These are phyloP conservation scores for Dromius quadrimaculatus DNA, from an alignment of 2,888 invertebrate genomes.

Conservation along the genomic window DNA sequence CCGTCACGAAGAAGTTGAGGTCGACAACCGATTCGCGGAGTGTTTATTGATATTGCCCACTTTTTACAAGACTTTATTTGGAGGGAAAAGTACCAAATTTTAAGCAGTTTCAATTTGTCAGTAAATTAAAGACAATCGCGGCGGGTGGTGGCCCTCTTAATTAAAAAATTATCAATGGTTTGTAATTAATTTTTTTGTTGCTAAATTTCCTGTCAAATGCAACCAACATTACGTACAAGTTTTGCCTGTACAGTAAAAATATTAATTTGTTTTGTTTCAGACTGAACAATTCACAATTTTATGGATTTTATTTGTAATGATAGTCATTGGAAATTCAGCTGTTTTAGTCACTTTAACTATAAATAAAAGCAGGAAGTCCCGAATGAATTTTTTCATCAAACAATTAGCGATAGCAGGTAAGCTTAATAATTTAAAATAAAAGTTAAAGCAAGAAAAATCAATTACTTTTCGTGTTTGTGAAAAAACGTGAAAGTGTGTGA, in stretches of 20 bases:
- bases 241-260: not conserved
- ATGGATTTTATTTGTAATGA: slow-evolving; percentile 73
- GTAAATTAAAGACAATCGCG: too few species aligned
- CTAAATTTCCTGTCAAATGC: too few species aligned
- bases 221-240: not conserved
- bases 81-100: not conserved
- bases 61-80: not conserved
- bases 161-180: not conserved
- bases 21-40: slow-evolving; percentile 7
- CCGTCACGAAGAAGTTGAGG: slow-evolving; percentile 11
- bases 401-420: slow-evolving; percentile 77
- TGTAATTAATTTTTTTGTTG: not conserved
- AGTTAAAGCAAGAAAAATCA: not conserved
- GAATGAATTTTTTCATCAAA: slow-evolving; percentile 80
- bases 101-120: too few species aligned
- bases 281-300: slow-evolving; percentile 74
- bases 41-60: slow-evolving; percentile 1
- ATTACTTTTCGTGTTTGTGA: not conserved
- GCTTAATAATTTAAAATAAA: not conserved
- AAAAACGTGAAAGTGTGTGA: not conserved
- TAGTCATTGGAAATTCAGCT: slow-evolving; percentile 75
- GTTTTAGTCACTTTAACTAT: slow-evolving; percentile 73
- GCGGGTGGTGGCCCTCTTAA: too few species aligned
- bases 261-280: slow-evolving; percentile 72
- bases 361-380: slow-evolving; percentile 73